Conservation (phyloP, 2,113 vertebrate genomes). For the Melanocharis versteri region DNA sequence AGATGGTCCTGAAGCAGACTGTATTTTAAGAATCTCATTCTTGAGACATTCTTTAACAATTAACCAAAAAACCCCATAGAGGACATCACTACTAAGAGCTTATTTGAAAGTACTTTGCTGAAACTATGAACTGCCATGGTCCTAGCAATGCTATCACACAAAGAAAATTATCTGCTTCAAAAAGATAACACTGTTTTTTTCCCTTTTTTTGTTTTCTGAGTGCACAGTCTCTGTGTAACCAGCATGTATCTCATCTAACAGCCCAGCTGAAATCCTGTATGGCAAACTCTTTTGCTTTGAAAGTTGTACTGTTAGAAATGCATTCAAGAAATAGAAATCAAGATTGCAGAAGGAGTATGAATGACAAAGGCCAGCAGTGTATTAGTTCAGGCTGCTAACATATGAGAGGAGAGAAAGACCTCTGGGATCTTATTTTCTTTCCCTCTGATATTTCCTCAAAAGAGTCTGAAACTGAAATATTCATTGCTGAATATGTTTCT, state of each 20-base stretch:
- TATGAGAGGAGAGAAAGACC: background rate
- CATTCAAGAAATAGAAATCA: background rate
- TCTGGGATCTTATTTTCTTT: slow-evolving; percentile 11
- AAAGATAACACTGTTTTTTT: background rate
- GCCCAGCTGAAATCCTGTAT: background rate
- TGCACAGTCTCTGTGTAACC: background rate
- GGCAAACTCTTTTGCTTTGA: background rate
- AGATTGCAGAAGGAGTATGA: background rate
- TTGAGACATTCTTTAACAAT: background rate
- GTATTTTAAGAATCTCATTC: background rate
- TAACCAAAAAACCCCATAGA: background rate
- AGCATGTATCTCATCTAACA: background rate
- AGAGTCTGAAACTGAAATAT: slow-evolving; percentile 8
- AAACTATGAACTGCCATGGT: background rate
- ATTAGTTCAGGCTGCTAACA: background rate
- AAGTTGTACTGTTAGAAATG: background rate
- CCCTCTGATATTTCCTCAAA: slow-evolving; percentile 8
- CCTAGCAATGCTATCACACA: background rate
- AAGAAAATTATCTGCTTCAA: background rate
- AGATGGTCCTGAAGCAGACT: background rate
- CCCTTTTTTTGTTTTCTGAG: background rate
- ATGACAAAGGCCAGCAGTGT: background rate
- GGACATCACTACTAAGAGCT: background rate
- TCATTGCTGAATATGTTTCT: background rate
- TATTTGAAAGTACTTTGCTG: background rate